Evolutionary conservation across 37 sponge, comb jelly and placozoan genomes (phyloP).

Genomic region (Cliona cf. orientalis): DNA sequence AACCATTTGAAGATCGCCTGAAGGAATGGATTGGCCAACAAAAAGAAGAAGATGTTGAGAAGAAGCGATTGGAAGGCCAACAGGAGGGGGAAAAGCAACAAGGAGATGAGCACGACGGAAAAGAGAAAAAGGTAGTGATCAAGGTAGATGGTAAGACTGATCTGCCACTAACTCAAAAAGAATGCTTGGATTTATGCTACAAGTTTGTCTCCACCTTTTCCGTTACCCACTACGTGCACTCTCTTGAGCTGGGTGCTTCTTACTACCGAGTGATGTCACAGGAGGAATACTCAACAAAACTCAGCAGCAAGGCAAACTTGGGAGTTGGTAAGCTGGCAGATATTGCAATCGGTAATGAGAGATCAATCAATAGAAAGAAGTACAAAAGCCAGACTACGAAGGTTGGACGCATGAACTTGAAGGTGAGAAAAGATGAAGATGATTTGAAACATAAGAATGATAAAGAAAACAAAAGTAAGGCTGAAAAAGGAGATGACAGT

Average conservation of each 20-base stretch:
- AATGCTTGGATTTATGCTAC: background rate
- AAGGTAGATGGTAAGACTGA: no score
- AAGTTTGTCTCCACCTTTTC: background rate
- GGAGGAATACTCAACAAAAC: background rate
- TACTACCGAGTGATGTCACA: constrained; percentile 1
- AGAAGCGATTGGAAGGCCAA: background rate
- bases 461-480: no score
- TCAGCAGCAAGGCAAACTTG: background rate
- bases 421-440: background rate
- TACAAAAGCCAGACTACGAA: background rate
- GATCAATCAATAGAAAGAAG: background rate
- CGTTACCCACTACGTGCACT: background rate
- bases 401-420: background rate
- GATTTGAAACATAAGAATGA: no score
- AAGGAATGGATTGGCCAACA: background rate
- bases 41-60: background rate
- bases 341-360: background rate
- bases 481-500: no score
- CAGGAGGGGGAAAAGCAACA: background rate
- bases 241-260: background rate
- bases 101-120: no score
- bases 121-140: no score
- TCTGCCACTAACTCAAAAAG: no score
- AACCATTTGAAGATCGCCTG: background rate
- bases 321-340: background rate